Evolutionary conservation across 53 echinoderm and acorn worm species (phyloP), one percentile per base, ranked within the genome.

Genomic region (Arbacia lixula): DNA sequence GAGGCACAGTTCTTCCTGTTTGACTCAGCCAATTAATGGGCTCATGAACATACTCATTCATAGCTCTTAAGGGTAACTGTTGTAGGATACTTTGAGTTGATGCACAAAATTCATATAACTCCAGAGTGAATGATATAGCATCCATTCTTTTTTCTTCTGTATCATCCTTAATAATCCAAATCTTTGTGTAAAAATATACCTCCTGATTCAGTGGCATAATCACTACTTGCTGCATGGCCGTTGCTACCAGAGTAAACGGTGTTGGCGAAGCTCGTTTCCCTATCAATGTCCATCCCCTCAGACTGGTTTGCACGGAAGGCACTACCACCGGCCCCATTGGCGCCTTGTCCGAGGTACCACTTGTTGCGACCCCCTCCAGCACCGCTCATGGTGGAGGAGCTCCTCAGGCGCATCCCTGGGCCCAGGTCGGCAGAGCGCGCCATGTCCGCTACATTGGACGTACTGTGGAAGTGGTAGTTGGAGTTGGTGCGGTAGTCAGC

Each of bases 221-320:
- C 43, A 49, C 40, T 63, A 12, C 41, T 31, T 16, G 42, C 43
- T 4, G 16, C 26, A 22, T 60, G 79, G 42, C 27, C 11, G 40
- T 22, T 62, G 64, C 62, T 63, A 22, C 64, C 82, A 8, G 82
- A 63, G 41, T 81, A 81, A 8, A 81, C 82, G 63, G 43, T 63
- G 64, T 81, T 81, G 42, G 82, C 82, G 63, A 81, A 81, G 64
- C 82, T 81, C 5, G 82, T 81, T 31, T 63, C 82, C 43, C 82
- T 61, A 33, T 81, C 82, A 32, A 81, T 64, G 32, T 46, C 82
- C 64, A 38, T 19, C 5, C 46, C 41, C 8, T 63, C 46, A 5
- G 64, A n/a, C 10, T 17, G 49, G 32, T 63, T 63, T 2, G 62
- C 43, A 64, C 19, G 29, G 21, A 61, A 63, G 34, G 62, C 62